Evolutionary conservation across 2,888 invertebrate species (phyloP), one percentile per base, ranked within the genome.

Genomic region (Eilema sororculum): DNA sequence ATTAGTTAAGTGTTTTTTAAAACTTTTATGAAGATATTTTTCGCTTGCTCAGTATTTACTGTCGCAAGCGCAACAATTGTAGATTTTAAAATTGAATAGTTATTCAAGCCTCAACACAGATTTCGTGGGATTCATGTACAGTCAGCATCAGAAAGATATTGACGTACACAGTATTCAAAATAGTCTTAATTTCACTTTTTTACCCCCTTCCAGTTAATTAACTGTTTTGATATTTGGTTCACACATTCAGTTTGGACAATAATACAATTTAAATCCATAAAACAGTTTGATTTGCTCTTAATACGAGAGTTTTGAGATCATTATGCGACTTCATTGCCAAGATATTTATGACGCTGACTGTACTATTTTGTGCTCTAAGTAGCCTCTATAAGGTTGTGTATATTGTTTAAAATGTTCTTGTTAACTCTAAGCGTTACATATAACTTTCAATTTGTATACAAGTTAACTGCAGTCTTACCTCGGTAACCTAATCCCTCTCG

Each of bases 1-100:
- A 67, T 71, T 46, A 65, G 59, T 80, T 68, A 72, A 62, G 66
- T 5, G 52, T 78, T 70, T 75, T 78, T 71, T 66, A 25, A 10
- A 56, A 52, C 59, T 69, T 67, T 69, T 81, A 58, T 61, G 56
- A 62, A 41, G 10, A 65, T 66, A 72, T 58, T 46, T 68, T 66
- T 61, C 6, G 41, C 46, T 69, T 68, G 69, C 69, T 71, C 73
- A 76, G 73, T 73, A 69, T 67, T 71, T 67, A 41, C 70, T 74
- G 72, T 74, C 58, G 74, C 75, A 73, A 64, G 72, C 58, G 74
- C 75, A 73, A 64, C 59, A 63, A 52, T 52, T 65, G 57, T 77
- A 72, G 69, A 9, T 71, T 57, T 67, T 68, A 65, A 63, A 61
- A 59, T 68, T 78, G 30, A 64, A 59, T 72, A 78, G 70, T 71